Evolutionary conservation across 1,140 invertebrate species (phyloP).

Genomic region (Drosophila parvula): DNA sequence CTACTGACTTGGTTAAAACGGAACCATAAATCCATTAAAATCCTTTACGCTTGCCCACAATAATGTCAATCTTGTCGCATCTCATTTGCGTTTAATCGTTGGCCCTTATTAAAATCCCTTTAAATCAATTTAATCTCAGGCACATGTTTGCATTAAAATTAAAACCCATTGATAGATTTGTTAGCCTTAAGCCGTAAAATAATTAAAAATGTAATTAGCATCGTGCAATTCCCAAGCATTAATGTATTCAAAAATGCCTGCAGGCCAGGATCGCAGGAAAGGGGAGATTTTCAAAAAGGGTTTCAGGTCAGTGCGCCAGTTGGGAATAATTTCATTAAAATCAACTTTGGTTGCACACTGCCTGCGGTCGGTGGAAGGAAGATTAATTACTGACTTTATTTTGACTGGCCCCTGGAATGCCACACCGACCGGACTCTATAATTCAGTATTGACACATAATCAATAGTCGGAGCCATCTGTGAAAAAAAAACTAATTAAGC

Average conservation of each 20-base stretch:
- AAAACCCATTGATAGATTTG: slow-evolving; percentile 35
- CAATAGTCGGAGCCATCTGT: slow-evolving; percentile 1
- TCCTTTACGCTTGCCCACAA: background rate
- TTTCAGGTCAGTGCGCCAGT: slow-evolving; percentile 15
- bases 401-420: slow-evolving; percentile 2
- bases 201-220: slow-evolving; percentile 68
- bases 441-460: slow-evolving; percentile 62
- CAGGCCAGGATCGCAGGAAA: slow-evolving; percentile 11
- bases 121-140: slow-evolving; percentile 28
- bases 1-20: background rate
- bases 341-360: slow-evolving; percentile 40
- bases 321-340: slow-evolving; percentile 61
- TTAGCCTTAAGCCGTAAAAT: slow-evolving; percentile 56
- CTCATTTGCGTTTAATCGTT: slow-evolving; percentile 10
- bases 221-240: slow-evolving; percentile 41
- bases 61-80: background rate
- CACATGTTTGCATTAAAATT: slow-evolving; percentile 40
- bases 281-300: background rate
- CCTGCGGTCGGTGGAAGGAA: slow-evolving; percentile 25
- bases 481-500: slow-evolving; percentile 63
- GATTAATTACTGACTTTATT: slow-evolving; percentile 53
- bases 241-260: slow-evolving; percentile 33
- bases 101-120: slow-evolving; percentile 24
- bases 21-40: background rate
- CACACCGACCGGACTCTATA: slow-evolving; percentile 25